A percentile compares a stretch with the other conserved stretches of the same genome.
Evolutionary conservation across 1,140 invertebrate genomes (phyloP).

Genomic region (Delia radicum): DNA sequence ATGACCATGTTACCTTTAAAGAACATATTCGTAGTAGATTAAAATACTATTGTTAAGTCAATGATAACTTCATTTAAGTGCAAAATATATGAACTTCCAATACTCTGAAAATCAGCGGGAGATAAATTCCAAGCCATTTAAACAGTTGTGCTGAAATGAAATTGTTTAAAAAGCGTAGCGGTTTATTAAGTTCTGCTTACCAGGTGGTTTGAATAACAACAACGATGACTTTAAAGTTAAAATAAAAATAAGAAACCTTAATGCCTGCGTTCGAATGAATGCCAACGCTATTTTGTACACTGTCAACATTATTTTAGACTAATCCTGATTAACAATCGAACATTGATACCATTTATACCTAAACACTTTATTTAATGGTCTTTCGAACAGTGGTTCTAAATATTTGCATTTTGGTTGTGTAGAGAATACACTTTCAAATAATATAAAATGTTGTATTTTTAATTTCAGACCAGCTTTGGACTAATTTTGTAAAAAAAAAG

Average conservation of each 20-base stretch:
- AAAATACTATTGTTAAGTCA: slow-evolving; percentile 45
- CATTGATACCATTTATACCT: slow-evolving; percentile 24
- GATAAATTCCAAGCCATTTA: slow-evolving; percentile 18
- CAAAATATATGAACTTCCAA: neutral
- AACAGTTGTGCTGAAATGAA: neutral
- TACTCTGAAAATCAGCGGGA: slow-evolving; percentile 35
- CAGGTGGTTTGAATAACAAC: neutral
- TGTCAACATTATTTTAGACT: slow-evolving; percentile 51
- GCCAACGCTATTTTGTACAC: slow-evolving; percentile 37
- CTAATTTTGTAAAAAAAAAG: too few relatives aligned
- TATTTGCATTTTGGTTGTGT: too few relatives aligned
- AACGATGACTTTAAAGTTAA: neutral
- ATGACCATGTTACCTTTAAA: neutral
- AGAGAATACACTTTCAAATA: too few relatives aligned
- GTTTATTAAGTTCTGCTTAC: neutral
- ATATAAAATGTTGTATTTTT: too few relatives aligned
- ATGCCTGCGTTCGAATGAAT: slow-evolving; percentile 25
- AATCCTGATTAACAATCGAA: slow-evolving; percentile 52
- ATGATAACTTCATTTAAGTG: neutral
- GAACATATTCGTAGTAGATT: slow-evolving; percentile 40
- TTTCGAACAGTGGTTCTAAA: too few relatives aligned
- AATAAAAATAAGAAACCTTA: neutral
- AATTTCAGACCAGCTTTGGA: too few relatives aligned
- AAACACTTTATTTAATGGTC: neutral
- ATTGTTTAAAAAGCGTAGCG: neutral